Evolutionary conservation across 2,797 vertebrate species (phyloP).

Genomic region (Pygocentrus nattereri): DNA sequence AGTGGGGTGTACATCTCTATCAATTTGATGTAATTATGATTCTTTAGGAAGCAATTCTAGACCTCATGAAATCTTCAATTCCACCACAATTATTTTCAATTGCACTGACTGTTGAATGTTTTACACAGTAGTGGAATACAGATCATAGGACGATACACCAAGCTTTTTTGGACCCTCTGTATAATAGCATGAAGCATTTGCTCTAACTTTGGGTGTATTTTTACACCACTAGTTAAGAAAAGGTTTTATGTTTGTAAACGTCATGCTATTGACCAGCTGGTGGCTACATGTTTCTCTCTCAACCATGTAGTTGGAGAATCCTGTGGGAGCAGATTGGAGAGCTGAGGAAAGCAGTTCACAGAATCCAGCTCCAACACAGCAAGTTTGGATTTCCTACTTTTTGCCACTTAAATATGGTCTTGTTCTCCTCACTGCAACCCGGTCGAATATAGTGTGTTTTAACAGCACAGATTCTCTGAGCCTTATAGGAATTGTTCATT

Average conservation of each 20-base stretch:
- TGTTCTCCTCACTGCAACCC: no score
- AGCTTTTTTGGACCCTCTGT: not conserved
- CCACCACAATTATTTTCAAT: not conserved
- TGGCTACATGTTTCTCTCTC: not conserved
- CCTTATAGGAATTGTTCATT: no score
- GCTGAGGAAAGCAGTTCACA: slow-evolving; percentile 30
- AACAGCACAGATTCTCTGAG: no score
- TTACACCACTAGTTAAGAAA: not conserved
- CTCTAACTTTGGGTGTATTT: not conserved
- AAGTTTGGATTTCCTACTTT: slow-evolving; percentile 18
- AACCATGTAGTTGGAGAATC: slow-evolving; percentile 19
- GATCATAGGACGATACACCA: not conserved
- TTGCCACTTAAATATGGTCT: no score
- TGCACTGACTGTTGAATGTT: not conserved
- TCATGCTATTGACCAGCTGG: no score
- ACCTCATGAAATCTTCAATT: not conserved
- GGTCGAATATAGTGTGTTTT: no score
- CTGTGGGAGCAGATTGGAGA: slow-evolving; percentile 39
- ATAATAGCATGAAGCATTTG: no score
- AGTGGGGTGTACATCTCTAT: not conserved
- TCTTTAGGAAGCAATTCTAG: not conserved
- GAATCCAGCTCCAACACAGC: slow-evolving; percentile 16
- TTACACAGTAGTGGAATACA: not conserved
- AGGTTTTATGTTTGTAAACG: no score
- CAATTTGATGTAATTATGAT: not conserved